These are phyloP conservation scores for Gasterosteus nipponicus DNA, from an alignment of 2,113 vertebrate species.

Conservation along the genomic window DNA sequence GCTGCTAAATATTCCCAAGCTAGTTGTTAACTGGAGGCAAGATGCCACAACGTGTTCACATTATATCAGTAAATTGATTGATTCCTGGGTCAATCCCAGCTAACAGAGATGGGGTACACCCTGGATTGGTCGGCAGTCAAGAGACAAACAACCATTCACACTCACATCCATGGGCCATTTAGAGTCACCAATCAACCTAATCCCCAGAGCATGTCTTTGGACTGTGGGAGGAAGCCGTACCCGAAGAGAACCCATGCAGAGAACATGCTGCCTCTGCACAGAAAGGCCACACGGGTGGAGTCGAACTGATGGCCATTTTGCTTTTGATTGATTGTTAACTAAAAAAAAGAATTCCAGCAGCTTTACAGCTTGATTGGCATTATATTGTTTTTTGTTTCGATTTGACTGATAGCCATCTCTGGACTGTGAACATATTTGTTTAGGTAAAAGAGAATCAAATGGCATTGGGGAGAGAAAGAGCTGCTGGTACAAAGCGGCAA, in stretches of 20 bases:
- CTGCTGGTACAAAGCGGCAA: conserved; percentile 2
- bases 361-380: not conserved
- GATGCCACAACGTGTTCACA: not conserved
- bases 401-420: not conserved
- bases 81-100: too few species aligned
- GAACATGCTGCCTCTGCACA: too few species aligned
- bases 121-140: too few species aligned
- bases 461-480: conserved; percentile 3
- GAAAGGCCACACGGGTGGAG: too few species aligned
- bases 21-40: not conserved
- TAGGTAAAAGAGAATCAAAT: not conserved
- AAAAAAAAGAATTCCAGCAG: not conserved
- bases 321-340: not conserved
- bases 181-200: too few species aligned
- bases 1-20: not conserved
- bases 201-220: too few species aligned
- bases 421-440: not conserved
- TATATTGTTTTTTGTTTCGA: not conserved
- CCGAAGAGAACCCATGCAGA: too few species aligned
- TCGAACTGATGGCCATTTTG: too few species aligned
- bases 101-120: too few species aligned
- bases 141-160: too few species aligned
- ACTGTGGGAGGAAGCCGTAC: too few species aligned
- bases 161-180: too few species aligned
- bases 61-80: not conserved